phyloP scores from a whole-genome alignment of 2,888 invertebrate genomes.

The Tenthredo distinguenda region DNA sequence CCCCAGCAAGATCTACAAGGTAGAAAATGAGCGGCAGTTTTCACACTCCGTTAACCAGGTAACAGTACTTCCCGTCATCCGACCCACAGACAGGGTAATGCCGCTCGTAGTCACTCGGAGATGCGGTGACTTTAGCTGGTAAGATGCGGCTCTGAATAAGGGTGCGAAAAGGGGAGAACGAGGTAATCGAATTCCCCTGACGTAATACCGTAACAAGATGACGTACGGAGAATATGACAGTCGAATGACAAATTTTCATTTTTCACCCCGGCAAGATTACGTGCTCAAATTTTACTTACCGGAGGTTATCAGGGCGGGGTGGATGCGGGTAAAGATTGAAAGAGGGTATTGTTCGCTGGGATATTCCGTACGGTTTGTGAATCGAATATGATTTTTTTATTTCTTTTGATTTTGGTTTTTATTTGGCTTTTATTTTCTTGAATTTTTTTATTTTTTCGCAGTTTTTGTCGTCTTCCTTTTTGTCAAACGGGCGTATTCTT shows the following conservation, averaged over 20 bases:
- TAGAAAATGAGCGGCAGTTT: slow-evolving; percentile 52
- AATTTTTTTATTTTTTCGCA: not conserved
- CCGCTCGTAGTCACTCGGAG: slow-evolving; percentile 18
- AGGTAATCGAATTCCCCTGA: slow-evolving; percentile 40
- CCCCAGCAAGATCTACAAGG: not conserved
- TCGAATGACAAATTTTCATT: slow-evolving; percentile 10
- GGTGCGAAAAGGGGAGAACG: not conserved
- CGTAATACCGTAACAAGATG: slow-evolving; percentile 27
- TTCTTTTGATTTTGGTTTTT: not conserved
- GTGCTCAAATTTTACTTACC: not conserved
- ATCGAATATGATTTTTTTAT: not conserved
- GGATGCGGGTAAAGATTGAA: not conserved
- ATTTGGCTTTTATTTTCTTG: not conserved
- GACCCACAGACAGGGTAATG: slow-evolving; percentile 24
- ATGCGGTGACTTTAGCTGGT: not conserved
- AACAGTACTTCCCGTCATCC: slow-evolving; percentile 49
- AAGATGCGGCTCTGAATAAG: slow-evolving; percentile 12
- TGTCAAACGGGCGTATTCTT: slow-evolving; percentile 1
- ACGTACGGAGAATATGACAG: slow-evolving; percentile 7
- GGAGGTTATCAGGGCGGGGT: not conserved
- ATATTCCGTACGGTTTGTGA: not conserved
- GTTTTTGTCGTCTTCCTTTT: not conserved
- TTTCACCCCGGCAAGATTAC: not conserved
- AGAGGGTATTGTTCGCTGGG: not conserved
- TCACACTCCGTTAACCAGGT: slow-evolving; percentile 53